A percentile compares a stretch with the other conserved stretches of the same genome.
These are phyloP conservation scores for Pyrgilauda ruficollis DNA, from an alignment of 2,113 vertebrate species.

Conservation along the genomic window DNA sequence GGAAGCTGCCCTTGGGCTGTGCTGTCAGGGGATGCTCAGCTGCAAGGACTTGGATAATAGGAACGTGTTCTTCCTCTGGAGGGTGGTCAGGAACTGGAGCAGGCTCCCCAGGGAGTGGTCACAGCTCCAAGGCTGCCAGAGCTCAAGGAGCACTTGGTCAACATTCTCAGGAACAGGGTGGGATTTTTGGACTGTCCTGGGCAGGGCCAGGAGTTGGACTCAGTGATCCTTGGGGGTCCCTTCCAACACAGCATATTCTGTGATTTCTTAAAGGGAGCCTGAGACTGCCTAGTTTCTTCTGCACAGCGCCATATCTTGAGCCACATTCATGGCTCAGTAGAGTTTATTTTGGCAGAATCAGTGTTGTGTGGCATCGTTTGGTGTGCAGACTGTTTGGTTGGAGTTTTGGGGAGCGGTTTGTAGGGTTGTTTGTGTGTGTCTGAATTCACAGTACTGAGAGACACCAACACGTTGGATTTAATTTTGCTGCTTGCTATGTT, in stretches of 20 bases:
- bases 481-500: not conserved
- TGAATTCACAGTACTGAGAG: not conserved
- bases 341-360: not conserved
- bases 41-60: no score
- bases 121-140: not conserved
- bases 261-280: not conserved
- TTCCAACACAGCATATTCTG: not conserved
- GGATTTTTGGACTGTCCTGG: not conserved
- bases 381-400: not conserved
- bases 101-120: not conserved
- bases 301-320: rapidly evolving
- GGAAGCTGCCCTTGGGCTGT: not conserved
- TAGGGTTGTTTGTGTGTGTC: not conserved
- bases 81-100: not conserved
- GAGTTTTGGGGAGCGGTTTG: not conserved
- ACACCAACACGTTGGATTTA: not conserved
- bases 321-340: not conserved
- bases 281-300: not conserved
- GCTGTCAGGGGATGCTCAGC: rapidly evolving
- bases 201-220: not conserved
- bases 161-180: no score
- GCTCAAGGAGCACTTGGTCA: not conserved
- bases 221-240: not conserved
- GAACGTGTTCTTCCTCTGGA: not conserved
- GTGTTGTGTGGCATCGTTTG: not conserved